Base-by-base conservation (phyloP, 2,113 vertebrate genomes). In the Phainopepla nitens region DNA sequence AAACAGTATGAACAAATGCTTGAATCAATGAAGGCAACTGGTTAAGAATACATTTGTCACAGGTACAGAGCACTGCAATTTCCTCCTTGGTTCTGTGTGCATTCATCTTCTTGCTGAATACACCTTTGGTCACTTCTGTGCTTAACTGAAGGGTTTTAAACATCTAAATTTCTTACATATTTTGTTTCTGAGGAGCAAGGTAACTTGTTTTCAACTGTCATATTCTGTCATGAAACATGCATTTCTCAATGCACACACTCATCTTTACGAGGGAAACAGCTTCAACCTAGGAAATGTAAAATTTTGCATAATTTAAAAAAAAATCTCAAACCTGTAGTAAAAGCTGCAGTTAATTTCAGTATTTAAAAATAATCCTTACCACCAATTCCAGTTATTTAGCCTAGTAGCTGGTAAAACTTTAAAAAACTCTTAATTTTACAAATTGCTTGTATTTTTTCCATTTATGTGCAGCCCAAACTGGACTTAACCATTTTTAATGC, bases 321-420 rank as follows among this genome's bases (percentile, higher is more conserved):
- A 39, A 78, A 80, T 36, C 19, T 76, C 22, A 80, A 47, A 15
- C 57, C 44, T 80, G 53, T 82, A 91, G 35, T 94, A 96, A 95
- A 91, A 97, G 29, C 13, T 72, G 39, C 58, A 87, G 62, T 68
- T 92, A n/a, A 62, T 77, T 81, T 65, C 39, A 24, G 11, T 76
- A 93, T 88, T 96, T 93, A 78, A 96, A 96, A 97, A 81, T 54
- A 94, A 62, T 14, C 19, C 36, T 89, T 68, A 72, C n/a, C n/a
- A 64, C 20, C 21, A 83, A 21, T 86, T 91, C 51, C 82, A 89
- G 70, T 80, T 88, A 89, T 78, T 96, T 95, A 75, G 64, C 69
- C 49, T 81, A 89, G 73, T 49, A 92, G 61, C 56, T 16, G 36
- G 68, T 73, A 94, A 71, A 53, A 91, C 51, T 92, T 79, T 17